Base-by-base conservation (phyloP, 2,113 vertebrate species). In the Redunca redunca region DNA sequence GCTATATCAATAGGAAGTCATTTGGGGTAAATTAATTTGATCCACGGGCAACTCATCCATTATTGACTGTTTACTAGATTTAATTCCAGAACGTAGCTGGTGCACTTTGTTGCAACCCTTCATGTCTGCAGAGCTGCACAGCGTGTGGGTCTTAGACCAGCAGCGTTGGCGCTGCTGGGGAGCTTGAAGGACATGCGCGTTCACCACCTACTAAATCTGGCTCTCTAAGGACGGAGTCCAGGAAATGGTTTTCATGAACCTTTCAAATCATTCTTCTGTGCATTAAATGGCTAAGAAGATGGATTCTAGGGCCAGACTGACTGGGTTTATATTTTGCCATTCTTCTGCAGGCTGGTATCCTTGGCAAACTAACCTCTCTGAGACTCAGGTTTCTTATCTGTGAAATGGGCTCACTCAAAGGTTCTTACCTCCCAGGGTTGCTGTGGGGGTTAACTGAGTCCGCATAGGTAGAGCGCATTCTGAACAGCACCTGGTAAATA, bases 1-100 rank as follows among this genome's bases (percentile, higher is more conserved):
- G 58, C 64, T 28, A n/a, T 88, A 88, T 97, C 96, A 97, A 87
- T 91, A 67, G 25, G 78, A 94, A 90, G 90, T 93, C 88, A 78
- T 91, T 93, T 97, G 90, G 85, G 40, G 43, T 90, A 88, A 89
- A 90, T 97, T 96, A 83, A 91, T 94, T 96, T 93, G 89, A 89
- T 83, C 82, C n/a, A 3, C 0, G 0, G 57, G 84, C 67, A 85
- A 95, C 90, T 90, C 92, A 92, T 43, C 21, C 55, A 64, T 92
- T 93, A 95, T 96, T 86, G 88, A 94, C 64, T 90, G 13, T 71
- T 94, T 93, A 43, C 84, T 62, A 88, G 88, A 96, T 88, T 95
- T 85, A 64, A 92, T 85, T 93, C 64, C 96, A 81, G 67, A 78
- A 74, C 55, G 33, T 50, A 94, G 90, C 58, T 50, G 26, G 46